These are phyloP conservation scores for Ellobium chinense DNA, from an alignment of 2,888 invertebrate species.

Conservation along the genomic window DNA sequence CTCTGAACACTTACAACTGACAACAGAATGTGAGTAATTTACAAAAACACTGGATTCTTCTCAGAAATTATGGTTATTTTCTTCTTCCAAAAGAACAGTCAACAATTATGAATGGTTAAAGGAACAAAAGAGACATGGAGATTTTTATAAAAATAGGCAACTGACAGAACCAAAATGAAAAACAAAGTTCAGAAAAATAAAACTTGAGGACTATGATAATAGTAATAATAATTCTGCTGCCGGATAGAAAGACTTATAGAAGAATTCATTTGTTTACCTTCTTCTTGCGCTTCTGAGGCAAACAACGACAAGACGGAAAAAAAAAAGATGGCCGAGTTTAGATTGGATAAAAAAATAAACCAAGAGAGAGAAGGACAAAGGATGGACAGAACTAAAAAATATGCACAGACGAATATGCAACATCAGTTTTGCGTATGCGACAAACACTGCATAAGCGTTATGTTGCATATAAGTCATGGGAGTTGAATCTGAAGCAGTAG, in stretches of 20 bases:
- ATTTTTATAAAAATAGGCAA: not conserved
- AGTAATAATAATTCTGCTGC: not conserved
- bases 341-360: not conserved
- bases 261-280: conserved; percentile 30
- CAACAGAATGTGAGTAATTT: not conserved
- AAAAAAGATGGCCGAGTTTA: conserved; percentile 15
- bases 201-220: not conserved
- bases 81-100: not conserved
- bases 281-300: conserved; percentile 45
- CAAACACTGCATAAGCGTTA: no score
- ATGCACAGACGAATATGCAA: not conserved
- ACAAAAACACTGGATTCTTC: not conserved
- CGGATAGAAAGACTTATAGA: conserved; percentile 2
- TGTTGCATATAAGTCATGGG: no score
- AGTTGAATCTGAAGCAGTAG: no score
- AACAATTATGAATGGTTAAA: conserved; percentile 6
- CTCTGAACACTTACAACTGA: not conserved
- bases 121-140: no score
- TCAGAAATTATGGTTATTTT: not conserved
- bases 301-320: conserved; percentile 12
- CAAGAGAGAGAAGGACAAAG: not conserved
- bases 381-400: not conserved
- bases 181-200: not conserved
- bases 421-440: no score
- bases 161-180: not conserved